Evolutionary conservation across 2,888 invertebrate species (phyloP), one percentile per base, ranked within the genome.

Genomic region (Protonemura montana): DNA sequence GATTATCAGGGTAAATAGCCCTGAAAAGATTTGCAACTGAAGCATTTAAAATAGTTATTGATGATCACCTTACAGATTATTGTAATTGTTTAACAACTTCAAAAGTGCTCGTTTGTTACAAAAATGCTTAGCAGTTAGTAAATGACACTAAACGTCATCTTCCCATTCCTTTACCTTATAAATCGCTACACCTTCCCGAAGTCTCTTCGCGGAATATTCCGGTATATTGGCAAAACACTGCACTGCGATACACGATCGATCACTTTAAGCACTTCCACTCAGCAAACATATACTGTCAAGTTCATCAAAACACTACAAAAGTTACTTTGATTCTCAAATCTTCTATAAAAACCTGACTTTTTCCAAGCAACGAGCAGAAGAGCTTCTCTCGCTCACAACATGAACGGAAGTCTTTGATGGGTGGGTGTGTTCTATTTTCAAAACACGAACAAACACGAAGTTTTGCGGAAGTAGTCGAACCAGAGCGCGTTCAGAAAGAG

Each of bases 151-250:
- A 59, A 78, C 78, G 78, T 78, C 78, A 78, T 78, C 78, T 78
- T 78, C 78, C 26, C 78, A 26, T 78, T 27, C 78, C 78, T 78
- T n/a, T 27, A 26, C 78, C 30, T 81, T 81, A 30, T 28, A 78
- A 81, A 81, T 81, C 81, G 81, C 81, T 29, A 28, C 81, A 81
- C 81, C 81, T 81, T 81, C 81, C 28, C 81, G 29, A 81, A 81
- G 81, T 30, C 30, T 29, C 81, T 30, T 81, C 28, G 81, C 81
- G 30, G 81, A 81, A 59, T 59, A 81, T 81, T 30, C 81, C 81
- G 81, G 28, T 81, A 26, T 13, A 59, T 59, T 10, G 13, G 59
- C 21, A 78, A 81, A 21, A 81, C 81, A 21, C 81, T 26, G 81
- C 81, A 30, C 29, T 81, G 28, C 81, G 30, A 81, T 27, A 81